Evolutionary conservation across 2,797 vertebrate genomes (phyloP), one percentile per base, ranked within the genome.

Genomic region (Clamator glandarius): DNA sequence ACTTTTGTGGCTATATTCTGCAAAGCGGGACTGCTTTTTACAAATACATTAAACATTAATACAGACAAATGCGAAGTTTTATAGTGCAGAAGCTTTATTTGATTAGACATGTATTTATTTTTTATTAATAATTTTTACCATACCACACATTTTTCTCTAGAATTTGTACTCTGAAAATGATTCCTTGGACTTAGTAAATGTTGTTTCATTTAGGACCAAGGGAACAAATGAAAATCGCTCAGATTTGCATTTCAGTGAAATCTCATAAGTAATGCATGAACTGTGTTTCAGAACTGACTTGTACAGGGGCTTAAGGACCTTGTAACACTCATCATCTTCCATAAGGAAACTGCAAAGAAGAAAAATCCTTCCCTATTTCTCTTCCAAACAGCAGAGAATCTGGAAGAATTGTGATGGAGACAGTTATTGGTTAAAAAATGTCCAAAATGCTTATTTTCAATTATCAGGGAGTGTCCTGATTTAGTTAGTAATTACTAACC

Each of bases 41-140:
- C 96, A 97, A 98, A 97, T 93, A 89, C 97, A 98, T 98, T 98
- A 98, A 98, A 98, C 96, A 97, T 98, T 98, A 96, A 98, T 98
- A 96, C 94, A 97, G 97, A 97, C 97, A 98, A 98, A 98, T 96
- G 96, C 97, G 93, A 96, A 97, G 93, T 95, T 97, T 98, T 98
- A 97, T 97, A 97, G 97, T 96, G 96, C 95, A 96, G 94, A 96
- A 96, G 95, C 95, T 96, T 84, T 95, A 97, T 95, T 97, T 98
- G 97, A 97, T 95, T 97, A 97, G 97, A 97, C 98, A 98, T 63
- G 51, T 95, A 96, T 97, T 97, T 97, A 97, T 98, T 97, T 98
- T 98, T 98, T 98, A 98, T 98, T 98, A 97, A 98, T 97, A 97
- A 91, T 97, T 96, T 96, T 97, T 97, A 95, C 93, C 95, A 84